Base-by-base conservation (phyloP, 2,113 vertebrate species). In the Entosphenus tridentatus region DNA sequence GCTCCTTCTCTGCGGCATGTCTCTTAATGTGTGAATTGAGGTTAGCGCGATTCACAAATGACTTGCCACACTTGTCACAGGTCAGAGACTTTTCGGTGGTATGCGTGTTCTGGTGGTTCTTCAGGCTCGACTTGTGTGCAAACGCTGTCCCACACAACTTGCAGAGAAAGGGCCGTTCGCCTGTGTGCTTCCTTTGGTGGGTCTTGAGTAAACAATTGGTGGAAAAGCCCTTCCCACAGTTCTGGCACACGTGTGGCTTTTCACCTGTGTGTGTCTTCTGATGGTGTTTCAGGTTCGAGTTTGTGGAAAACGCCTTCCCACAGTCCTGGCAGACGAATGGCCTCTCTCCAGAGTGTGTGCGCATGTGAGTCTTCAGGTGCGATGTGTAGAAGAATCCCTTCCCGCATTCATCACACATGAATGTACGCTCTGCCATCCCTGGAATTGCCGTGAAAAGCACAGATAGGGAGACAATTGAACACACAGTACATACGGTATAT, bases 341-440 rank as follows among this genome's bases (percentile, higher is more conserved):
- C n/a, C 62, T n/a, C 10, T 65, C 62, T 16, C 62, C 62, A 16
- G 62, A 65, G 21, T 65, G 62, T 2, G 21, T 65, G 9, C 62
- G 62, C 62, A 65, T 65, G 62, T 65, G 62, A 16, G n/a, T 65
- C 62, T 65, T n/a, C n/a, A n/a, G 21, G 62, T n/a, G 62, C 21
- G 62, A 65, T 21, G 62, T 16, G n/a, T 65, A n/a, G 21, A 65
- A 21, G 21, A 65, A 65, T 65, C 62, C 62, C 62, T 65, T 65
- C n/a, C 62, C 62, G 21, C 62, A 65, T 21, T 16, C 62, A n/a
- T n/a, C 21, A 21, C 62, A 65, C 62, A 21, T 65, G 62, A 16
- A 65, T 8, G 62, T n/a, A 65, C 21, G 21, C 62, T 65, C 62
- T 65, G n/a, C 62, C 39, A 39, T 39, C 39, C 39, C 39, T 39